Percentiles rank a stretch among this genome's conserved stretches.
phyloP scores from a whole-genome alignment of 2,113 vertebrate genomes.

The Nothobranchius furzeri region DNA sequence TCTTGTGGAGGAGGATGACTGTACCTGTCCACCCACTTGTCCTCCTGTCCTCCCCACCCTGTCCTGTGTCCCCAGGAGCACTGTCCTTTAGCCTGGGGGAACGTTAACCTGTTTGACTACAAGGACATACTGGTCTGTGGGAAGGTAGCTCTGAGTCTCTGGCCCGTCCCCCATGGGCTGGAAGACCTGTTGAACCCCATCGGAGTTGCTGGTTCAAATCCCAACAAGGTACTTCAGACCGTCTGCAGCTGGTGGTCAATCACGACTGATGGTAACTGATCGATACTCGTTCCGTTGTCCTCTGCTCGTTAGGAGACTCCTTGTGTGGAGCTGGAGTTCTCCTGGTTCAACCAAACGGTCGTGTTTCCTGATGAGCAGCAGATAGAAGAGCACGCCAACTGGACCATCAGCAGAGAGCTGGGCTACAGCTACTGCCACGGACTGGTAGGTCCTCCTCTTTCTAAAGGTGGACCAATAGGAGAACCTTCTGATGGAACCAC shows the following conservation, averaged over 20 bases:
- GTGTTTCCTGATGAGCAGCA: conserved; percentile 79
- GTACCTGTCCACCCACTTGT: not conserved
- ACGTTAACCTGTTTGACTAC: conserved; percentile 96
- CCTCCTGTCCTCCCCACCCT: not conserved
- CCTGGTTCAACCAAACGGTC: conserved; percentile 76
- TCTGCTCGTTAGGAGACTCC: conserved; percentile 72
- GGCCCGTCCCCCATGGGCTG: conserved; percentile 78
- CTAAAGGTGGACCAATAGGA: not conserved
- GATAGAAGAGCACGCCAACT: conserved; percentile 80
- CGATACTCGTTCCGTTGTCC: not conserved
- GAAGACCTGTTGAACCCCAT: conserved; percentile 77
- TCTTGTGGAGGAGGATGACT: not conserved
- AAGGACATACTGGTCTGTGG: conserved; percentile 92
- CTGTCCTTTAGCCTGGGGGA: conserved; percentile 96
- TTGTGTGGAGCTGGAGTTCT: conserved; percentile 81
- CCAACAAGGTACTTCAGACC: conserved; percentile 45
- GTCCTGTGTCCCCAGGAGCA: conserved; percentile 82
- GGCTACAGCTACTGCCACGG: conserved; percentile 77
- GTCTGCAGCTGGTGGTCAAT: not conserved
- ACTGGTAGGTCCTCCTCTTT: conserved; percentile 51
- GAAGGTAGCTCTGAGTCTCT: conserved; percentile 95
- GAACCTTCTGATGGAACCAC: not conserved
- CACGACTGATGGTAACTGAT: not conserved
- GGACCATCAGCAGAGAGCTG: conserved; percentile 79
- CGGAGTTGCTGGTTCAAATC: conserved; percentile 55